A percentile compares a stretch with the other conserved stretches of the same genome.
Evolutionary conservation across 2,113 vertebrate genomes (phyloP).

Genomic region (Coreoperca whiteheadi): DNA sequence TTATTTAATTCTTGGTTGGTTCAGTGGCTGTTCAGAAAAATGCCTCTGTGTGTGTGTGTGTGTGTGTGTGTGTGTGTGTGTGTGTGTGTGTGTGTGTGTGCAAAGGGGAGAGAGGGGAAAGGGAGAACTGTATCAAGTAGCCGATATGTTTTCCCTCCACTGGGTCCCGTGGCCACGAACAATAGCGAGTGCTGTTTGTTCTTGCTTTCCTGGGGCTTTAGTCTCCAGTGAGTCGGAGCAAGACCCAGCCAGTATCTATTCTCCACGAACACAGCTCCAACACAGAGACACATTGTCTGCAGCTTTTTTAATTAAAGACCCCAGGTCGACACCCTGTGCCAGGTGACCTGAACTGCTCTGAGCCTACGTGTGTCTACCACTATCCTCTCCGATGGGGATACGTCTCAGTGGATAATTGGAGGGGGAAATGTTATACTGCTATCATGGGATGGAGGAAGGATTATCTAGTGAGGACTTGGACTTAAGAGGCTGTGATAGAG

Average conservation of each 20-base stretch:
- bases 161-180: constrained; percentile 63
- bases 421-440: constrained; percentile 79
- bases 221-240: constrained; percentile 76
- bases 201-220: constrained; percentile 63
- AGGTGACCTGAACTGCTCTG: constrained; percentile 70
- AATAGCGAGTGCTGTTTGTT: constrained; percentile 78
- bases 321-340: constrained; percentile 59
- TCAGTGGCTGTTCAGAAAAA: constrained; percentile 5
- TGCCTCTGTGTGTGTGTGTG: neutral
- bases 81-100: neutral
- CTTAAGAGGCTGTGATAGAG: constrained; percentile 60
- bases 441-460: constrained; percentile 78
- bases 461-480: constrained; percentile 68
- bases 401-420: constrained; percentile 79
- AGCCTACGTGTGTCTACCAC: constrained; percentile 49
- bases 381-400: constrained; percentile 53
- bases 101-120: constrained; percentile 40
- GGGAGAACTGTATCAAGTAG: constrained; percentile 63
- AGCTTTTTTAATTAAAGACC: constrained; percentile 79
- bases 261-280: constrained; percentile 64
- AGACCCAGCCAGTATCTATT: constrained; percentile 74
- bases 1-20: neutral
- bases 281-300: constrained; percentile 77
- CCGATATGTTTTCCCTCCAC: constrained; percentile 66
- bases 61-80: neutral